Evolutionary conservation across 2,888 invertebrate species (phyloP).

Genomic region (Scotopteryx bipunctaria): DNA sequence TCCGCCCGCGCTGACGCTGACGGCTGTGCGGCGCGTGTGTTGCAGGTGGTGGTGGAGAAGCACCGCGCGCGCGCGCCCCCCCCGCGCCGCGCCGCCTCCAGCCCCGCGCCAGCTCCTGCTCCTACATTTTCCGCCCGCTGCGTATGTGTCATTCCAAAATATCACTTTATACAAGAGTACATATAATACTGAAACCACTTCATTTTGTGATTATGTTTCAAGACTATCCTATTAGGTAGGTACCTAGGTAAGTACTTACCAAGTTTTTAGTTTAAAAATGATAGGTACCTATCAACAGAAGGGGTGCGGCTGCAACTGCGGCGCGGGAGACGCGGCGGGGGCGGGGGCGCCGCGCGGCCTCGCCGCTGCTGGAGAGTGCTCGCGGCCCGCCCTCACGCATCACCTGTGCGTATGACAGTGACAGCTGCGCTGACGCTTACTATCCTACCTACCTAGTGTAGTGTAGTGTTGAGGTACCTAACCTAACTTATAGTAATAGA

Average conservation of each 20-base stretch:
- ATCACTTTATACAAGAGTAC: not conserved
- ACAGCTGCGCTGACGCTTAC: too few relatives aligned
- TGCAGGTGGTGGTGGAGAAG: constrained; percentile 32
- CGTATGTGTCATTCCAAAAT: constrained; percentile 1
- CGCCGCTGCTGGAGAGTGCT: too few relatives aligned
- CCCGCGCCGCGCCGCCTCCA: constrained; percentile 7
- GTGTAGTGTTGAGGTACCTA: too few relatives aligned
- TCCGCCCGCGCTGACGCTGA: not conserved
- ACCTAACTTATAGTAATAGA: too few relatives aligned
- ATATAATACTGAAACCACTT: not conserved
- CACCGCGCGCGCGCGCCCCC: constrained; percentile 19
- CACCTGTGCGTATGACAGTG: too few relatives aligned
- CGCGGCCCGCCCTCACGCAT: too few relatives aligned
- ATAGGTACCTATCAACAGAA: not conserved
- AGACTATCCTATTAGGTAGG: not conserved
- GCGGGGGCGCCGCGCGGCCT: not conserved
- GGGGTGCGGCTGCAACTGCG: constrained; percentile 7
- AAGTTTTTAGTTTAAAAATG: not conserved
- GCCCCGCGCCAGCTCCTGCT: constrained; percentile 1
- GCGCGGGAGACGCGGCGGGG: not conserved
- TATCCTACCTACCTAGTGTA: too few relatives aligned
- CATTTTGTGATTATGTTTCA: not conserved
- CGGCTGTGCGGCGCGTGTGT: not conserved
- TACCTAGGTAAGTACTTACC: not conserved
- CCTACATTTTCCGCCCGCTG: not conserved